These are phyloP conservation scores for Campylomormyrus tamandua DNA, from an alignment of 2,113 vertebrate species.

Conservation along the genomic window DNA sequence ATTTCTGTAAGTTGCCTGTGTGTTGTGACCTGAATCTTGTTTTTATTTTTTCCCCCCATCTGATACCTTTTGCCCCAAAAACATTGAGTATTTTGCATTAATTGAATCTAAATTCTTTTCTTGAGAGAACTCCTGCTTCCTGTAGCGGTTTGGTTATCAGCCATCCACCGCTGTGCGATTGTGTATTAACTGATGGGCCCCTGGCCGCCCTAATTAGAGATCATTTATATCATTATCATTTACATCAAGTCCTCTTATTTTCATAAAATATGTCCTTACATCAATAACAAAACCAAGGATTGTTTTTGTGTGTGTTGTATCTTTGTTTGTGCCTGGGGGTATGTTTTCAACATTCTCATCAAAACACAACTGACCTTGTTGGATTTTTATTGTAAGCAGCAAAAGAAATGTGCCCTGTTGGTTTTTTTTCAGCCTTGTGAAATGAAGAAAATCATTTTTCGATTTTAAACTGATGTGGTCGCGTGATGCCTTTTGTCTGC, in stretches of 20 bases:
- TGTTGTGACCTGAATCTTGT: background rate
- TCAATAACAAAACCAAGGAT: background rate
- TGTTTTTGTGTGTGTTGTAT: background rate
- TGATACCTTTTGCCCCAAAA: background rate
- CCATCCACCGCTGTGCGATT: background rate
- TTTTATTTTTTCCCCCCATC: background rate
- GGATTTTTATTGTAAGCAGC: background rate
- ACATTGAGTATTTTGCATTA: background rate
- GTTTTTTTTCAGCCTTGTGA: background rate
- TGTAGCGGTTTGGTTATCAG: background rate
- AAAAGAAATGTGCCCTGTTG: background rate
- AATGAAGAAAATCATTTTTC: background rate
- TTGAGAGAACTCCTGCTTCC: background rate
- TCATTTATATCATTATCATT: background rate
- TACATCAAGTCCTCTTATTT: background rate
- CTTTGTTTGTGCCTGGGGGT: background rate
- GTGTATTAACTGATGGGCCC: background rate
- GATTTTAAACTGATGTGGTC: background rate
- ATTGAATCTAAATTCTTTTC: background rate
- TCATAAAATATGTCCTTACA: background rate
- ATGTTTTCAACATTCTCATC: background rate
- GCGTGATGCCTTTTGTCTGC: background rate
- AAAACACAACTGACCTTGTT: background rate
- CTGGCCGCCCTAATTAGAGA: background rate
- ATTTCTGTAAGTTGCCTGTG: background rate